Evolutionary conservation across 1,140 invertebrate species (phyloP), one percentile per base, ranked within the genome.

Genomic region (Cyphomyrmex costatus): DNA sequence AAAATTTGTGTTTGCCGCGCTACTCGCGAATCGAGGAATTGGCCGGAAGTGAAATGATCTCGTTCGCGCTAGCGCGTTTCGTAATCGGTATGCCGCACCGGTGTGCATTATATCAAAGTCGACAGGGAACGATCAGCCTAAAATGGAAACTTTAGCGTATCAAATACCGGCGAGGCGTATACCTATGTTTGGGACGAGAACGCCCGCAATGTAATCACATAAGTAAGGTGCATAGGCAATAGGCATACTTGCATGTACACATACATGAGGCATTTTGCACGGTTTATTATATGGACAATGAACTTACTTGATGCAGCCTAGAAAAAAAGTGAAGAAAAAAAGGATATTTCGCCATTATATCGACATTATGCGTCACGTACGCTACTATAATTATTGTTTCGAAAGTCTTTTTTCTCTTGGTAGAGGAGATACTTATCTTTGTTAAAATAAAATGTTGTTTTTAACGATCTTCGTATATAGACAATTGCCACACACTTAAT

Each of bases 251-350:
- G 42, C 19, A 42, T 2, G 1, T 0, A 33, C 14, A 3, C 14
- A 66, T 16, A 21, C 58, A 58, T 84, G 42, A 65, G 16, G 27
- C 60, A 46, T 24, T 66, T 58, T 24, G 33, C 24, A 49, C 24
- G 19, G 27, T 66, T 80, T 56, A 60, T 30, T 66, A 36, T 51
- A 19, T 70, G 46, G 74, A 86, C 70, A 86, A 86, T 77, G 70
- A 65, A 70, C 60, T 14, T 58, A 58, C 61, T 76, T 73, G 49
- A 7, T 24, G 21, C 24, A 42, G 27, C 19, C 19, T 58, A 51
- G n/a, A n/a, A n/a, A n/a, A n/a, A n/a, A n/a, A n/a, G n/a, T 68
- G 82, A 86, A 76, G 88, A 78, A 89, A 89, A 85, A 36, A 58
- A 61, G 0, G 7, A 51, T 53, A 65, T 63, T 30, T 56, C 74